A percentile compares a stretch with the other conserved stretches of the same genome.
phyloP scores from a whole-genome alignment of 2,113 vertebrate genomes.

The Eulemur rufifrons region DNA sequence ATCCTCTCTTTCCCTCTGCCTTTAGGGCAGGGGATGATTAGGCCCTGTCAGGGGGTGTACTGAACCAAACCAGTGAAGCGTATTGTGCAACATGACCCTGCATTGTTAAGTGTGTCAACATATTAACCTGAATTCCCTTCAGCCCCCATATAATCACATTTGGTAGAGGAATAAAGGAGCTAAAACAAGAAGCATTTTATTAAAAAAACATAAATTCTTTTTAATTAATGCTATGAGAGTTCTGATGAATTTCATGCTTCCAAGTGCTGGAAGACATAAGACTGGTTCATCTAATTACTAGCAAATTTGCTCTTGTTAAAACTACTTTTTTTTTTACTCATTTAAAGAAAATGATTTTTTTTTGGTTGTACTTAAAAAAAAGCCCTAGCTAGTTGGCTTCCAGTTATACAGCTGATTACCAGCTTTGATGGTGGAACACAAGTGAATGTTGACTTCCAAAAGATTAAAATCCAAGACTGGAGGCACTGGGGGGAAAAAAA shows the following conservation, averaged over 20 bases:
- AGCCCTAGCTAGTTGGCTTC: conserved; percentile 78
- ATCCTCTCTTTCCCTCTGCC: conserved; percentile 92
- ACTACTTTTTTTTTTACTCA: conserved; percentile 72
- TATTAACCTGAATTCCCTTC: conserved; percentile 99
- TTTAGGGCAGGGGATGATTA: conserved; percentile 96
- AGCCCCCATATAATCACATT: conserved; percentile 91
- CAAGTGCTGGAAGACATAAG: conserved; percentile 86
- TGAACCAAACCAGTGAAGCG: conserved; percentile 92
- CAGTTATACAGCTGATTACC: conserved; percentile 81
- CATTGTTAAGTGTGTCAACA: conserved; percentile 99
- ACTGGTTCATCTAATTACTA: conserved; percentile 85
- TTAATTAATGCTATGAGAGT: conserved; percentile 89
- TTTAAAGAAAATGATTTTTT: conserved; percentile 81
- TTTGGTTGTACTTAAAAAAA: conserved; percentile 67
- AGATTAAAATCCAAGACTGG: conserved; percentile 80
- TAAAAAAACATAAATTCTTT: conserved; percentile 89
- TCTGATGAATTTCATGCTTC: conserved; percentile 84
- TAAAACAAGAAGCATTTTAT: conserved; percentile 89
- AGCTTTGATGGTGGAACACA: conserved; percentile 82
- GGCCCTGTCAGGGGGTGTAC: conserved; percentile 96
- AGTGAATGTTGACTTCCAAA: conserved; percentile 80
- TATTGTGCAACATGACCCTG: conserved; percentile 95
- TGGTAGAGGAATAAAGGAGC: conserved; percentile 84
- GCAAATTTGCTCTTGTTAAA: conserved; percentile 83
- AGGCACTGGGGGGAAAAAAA: conserved; percentile 76